Evolutionary conservation across 2,888 invertebrate species (phyloP).

Genomic region (Lasioglossum leucozonium): DNA sequence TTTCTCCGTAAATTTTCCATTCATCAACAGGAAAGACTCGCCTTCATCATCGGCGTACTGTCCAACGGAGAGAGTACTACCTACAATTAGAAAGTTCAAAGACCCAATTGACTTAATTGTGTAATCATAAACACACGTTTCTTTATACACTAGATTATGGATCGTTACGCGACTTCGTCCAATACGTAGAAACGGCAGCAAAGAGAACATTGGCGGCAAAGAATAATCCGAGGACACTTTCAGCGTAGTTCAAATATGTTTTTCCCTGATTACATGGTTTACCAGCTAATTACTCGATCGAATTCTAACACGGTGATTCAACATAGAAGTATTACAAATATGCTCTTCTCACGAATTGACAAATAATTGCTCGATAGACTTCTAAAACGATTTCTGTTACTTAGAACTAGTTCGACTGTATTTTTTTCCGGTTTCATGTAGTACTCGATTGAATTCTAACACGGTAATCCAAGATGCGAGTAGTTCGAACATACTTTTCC

Average conservation of each 20-base stretch:
- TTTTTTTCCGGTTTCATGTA: background rate
- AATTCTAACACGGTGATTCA: no score
- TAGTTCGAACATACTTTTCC: no score
- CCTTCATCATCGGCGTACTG: background rate
- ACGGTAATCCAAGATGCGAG: no score
- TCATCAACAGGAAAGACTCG: background rate
- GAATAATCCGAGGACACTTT: background rate
- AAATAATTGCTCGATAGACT: background rate
- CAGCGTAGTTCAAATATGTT: background rate
- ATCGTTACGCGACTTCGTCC: background rate
- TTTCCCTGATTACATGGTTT: background rate
- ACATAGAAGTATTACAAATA: no score
- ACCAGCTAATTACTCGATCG: background rate
- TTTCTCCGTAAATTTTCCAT: slow-evolving; percentile 1
- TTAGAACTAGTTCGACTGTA: background rate
- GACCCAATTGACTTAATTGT: slow-evolving; percentile 6
- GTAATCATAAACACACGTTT: slow-evolving; percentile 3
- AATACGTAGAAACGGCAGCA: background rate
- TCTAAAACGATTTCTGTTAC: background rate
- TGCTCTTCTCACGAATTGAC: background rate
- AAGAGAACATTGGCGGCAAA: background rate
- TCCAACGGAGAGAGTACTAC: background rate
- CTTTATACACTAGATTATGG: background rate
- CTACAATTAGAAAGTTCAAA: slow-evolving; percentile 6
- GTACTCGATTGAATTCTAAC: background rate